These are phyloP conservation scores for Pseudococcus jackbeardsleyi DNA, from an alignment of 2,888 invertebrate genomes.

Conservation along the genomic window DNA sequence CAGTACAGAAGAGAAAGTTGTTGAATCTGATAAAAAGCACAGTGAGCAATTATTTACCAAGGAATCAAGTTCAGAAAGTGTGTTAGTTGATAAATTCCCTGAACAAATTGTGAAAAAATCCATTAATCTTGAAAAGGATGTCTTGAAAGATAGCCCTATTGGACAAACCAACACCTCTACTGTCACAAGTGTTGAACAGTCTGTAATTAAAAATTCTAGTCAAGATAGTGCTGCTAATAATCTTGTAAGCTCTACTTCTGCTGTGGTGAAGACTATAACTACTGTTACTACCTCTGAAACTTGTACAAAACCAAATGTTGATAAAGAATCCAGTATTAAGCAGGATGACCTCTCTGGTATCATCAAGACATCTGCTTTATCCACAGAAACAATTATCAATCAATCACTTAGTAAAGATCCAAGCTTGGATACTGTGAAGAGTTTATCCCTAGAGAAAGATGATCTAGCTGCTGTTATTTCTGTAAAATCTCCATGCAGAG, in stretches of 20 bases:
- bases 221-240: slow-evolving; percentile 68
- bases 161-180: not conserved
- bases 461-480: not conserved
- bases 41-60: not conserved
- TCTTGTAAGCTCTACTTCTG: not conserved
- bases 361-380: not conserved
- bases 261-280: not conserved
- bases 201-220: not conserved
- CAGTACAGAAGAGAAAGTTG: not conserved
- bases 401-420: not conserved
- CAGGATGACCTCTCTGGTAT: not conserved
- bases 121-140: not conserved
- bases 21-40: not conserved
- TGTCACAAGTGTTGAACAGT: not conserved
- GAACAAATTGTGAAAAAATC: not conserved
- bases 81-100: not conserved
- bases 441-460: not conserved
- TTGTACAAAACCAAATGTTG: not conserved
- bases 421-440: not conserved
- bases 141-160: not conserved
- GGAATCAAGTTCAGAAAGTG: not conserved
- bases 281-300: not conserved
- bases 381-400: not conserved
- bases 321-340: not conserved
- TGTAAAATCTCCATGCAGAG: slow-evolving; percentile 71